phyloP scores from a whole-genome alignment of 53 echinoderm and acorn worm species.

The Paelopatides confundens region DNA sequence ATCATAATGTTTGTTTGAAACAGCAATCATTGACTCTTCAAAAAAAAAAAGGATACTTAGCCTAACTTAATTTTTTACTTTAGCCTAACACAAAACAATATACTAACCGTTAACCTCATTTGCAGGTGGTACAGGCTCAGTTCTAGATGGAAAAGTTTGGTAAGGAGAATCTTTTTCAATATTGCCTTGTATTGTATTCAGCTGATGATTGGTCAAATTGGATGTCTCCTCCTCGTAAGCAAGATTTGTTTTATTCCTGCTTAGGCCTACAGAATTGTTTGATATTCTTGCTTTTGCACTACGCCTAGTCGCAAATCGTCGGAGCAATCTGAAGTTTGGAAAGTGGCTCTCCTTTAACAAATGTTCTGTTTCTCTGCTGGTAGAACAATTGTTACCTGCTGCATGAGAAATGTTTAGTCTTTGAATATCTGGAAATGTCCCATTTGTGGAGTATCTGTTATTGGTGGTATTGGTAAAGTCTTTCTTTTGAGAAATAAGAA shows the following conservation, averaged over 20 bases:
- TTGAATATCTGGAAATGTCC: conserved; percentile 13
- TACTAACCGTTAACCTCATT: background rate
- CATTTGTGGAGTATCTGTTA: background rate
- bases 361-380: background rate
- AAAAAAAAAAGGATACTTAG: no score
- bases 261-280: background rate
- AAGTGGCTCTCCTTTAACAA: conserved; percentile 64
- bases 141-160: no score
- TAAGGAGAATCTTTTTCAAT: background rate
- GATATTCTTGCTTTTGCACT: conserved; percentile 71
- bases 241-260: background rate
- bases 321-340: conserved; percentile 83
- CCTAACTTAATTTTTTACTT: no score
- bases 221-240: background rate
- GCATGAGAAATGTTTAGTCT: background rate
- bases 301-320: conserved; percentile 73
- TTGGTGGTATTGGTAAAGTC: background rate
- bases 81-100: no score
- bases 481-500: background rate
- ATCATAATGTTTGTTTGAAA: no score
- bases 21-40: no score
- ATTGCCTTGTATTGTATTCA: background rate
- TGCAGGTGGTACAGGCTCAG: background rate
- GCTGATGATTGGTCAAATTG: background rate
- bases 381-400: background rate